These are phyloP conservation scores for Laothoe populi DNA, from an alignment of 2,888 invertebrate genomes.

Conservation along the genomic window DNA sequence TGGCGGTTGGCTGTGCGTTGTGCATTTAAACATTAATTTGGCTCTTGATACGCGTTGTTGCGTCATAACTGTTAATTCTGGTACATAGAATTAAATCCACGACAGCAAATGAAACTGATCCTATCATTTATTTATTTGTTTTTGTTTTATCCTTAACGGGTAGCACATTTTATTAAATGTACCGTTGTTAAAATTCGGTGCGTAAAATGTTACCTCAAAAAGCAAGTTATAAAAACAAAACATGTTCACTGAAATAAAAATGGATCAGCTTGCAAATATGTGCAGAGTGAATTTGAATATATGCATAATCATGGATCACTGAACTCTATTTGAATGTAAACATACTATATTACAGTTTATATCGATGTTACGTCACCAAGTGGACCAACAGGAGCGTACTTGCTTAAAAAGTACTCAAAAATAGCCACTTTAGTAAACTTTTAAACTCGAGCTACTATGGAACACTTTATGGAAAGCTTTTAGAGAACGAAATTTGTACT, in stretches of 20 bases:
- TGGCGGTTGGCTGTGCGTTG: conserved; percentile 52
- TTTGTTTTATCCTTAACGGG: neutral
- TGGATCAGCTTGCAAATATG: conserved; percentile 9
- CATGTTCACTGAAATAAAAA: neutral
- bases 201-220: conserved; percentile 9
- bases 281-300: conserved; percentile 2
- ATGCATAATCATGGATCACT: conserved; percentile 19
- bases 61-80: conserved; percentile 46
- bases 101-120: conserved; percentile 27
- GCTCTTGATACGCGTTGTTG: conserved; percentile 58
- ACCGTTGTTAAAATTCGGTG: neutral
- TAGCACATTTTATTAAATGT: neutral
- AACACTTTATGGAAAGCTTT: too few relatives aligned
- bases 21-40: conserved; percentile 51
- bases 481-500: conserved; percentile 5
- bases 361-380: neutral
- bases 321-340: conserved; percentile 5
- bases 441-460: conserved; percentile 22
- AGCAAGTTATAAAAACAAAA: conserved; percentile 10
- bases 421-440: conserved; percentile 29
- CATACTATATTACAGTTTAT: conserved; percentile 16
- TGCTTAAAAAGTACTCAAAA: conserved; percentile 23
- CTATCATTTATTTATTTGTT: neutral
- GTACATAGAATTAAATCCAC: conserved; percentile 39
- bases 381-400: neutral